phyloP scores from a whole-genome alignment of 1,140 invertebrate species.

The Tetragonula clypearis region DNA sequence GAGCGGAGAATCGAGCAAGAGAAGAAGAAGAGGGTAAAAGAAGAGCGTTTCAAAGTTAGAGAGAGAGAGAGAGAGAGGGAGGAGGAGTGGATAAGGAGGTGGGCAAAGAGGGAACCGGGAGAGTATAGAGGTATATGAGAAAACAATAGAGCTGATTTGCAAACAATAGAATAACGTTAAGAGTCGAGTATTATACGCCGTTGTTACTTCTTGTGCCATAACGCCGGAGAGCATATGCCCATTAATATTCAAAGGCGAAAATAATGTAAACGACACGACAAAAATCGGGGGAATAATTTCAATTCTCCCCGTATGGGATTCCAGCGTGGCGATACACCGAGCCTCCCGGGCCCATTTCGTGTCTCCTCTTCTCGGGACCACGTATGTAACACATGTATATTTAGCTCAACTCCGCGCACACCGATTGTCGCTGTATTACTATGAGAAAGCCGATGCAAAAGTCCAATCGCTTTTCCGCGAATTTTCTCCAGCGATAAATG shows the following conservation, averaged over 20 bases:
- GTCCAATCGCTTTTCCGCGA: neutral
- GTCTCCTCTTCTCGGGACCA: conserved; percentile 18
- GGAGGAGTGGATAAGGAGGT: conserved; percentile 6
- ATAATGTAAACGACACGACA: conserved; percentile 82
- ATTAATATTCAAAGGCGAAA: conserved; percentile 83
- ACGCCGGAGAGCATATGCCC: conserved; percentile 81
- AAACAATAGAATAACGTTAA: conserved; percentile 83
- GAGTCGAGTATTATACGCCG: conserved; percentile 81
- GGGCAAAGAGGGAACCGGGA: conserved; percentile 46
- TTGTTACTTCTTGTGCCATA: conserved; percentile 81
- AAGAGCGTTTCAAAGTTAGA: conserved; percentile 23
- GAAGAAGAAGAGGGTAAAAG: conserved; percentile 36
- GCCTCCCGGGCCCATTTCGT: conserved; percentile 46
- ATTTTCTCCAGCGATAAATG: neutral
- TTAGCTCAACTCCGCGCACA: conserved; percentile 9
- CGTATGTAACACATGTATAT: conserved; percentile 18
- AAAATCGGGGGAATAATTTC: conserved; percentile 82
- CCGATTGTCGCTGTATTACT: neutral
- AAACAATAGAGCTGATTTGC: conserved; percentile 83
- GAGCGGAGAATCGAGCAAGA: neutral
- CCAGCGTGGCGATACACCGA: conserved; percentile 63
- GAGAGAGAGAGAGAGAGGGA: neutral
- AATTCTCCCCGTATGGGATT: conserved; percentile 80
- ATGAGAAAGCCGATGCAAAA: neutral
- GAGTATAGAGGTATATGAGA: conserved; percentile 79